phyloP scores from a whole-genome alignment of 2,888 invertebrate species.

The Penaeus monodon region DNA sequence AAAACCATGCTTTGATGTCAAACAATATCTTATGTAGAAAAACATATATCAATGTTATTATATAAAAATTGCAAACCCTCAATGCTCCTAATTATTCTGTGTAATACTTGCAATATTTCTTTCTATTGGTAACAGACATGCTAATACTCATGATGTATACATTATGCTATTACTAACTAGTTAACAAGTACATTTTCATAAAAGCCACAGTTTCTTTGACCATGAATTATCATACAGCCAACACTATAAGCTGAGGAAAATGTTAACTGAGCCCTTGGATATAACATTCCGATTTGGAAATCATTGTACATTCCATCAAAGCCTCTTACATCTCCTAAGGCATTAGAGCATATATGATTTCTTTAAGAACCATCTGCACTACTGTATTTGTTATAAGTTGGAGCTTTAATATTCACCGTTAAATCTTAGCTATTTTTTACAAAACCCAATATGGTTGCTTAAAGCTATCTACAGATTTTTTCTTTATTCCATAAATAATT shows the following conservation, averaged over 20 bases:
- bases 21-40: no score
- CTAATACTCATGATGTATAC: no score
- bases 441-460: conserved; percentile 22
- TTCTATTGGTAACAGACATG: no score
- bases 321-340: not conserved
- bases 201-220: no score
- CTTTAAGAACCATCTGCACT: not conserved
- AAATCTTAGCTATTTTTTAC: not conserved
- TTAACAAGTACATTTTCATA: no score
- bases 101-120: no score
- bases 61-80: no score
- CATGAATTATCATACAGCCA: not conserved
- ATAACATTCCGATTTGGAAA: not conserved
- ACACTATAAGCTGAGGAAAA: not conserved
- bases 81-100: no score
- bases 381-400: not conserved
- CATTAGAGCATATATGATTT: conserved; percentile 2
- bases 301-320: not conserved
- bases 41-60: no score
- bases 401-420: not conserved
- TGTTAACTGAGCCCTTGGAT: not conserved
- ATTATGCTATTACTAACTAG: no score
- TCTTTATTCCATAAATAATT: conserved; percentile 2
- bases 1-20: no score
- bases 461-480: not conserved